phyloP scores from a whole-genome alignment of 64 coral and sea anemone genomes.

The Cladopsammia gracilis region DNA sequence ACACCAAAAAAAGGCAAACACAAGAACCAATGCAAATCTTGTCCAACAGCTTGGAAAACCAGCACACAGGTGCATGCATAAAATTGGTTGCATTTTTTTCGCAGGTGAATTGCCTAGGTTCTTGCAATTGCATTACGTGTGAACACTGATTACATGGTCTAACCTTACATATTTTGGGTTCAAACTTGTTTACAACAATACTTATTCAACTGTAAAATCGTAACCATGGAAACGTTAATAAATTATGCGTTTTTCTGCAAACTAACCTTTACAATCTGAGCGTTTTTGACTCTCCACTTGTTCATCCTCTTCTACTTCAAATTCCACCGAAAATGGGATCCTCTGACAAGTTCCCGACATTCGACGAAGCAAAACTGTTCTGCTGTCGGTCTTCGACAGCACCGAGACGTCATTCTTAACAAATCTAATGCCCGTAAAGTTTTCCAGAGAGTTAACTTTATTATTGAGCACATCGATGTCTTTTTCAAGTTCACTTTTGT shows the following conservation, averaged over 20 bases:
- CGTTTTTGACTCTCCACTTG: not conserved
- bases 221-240: not conserved
- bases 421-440: conserved; percentile 53
- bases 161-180: too few relatives aligned
- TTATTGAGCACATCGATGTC: conserved; percentile 16
- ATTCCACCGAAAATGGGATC: conserved; percentile 45
- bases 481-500: conserved; percentile 30
- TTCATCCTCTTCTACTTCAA: conserved; percentile 38
- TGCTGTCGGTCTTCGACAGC: conserved; percentile 2
- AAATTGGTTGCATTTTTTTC: too few relatives aligned
- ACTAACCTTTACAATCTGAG: not conserved
- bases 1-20: too few relatives aligned
- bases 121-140: too few relatives aligned
- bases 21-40: too few relatives aligned
- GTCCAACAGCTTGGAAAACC: too few relatives aligned
- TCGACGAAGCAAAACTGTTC: not conserved
- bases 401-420: not conserved
- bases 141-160: too few relatives aligned
- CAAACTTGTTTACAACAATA: too few relatives aligned
- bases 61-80: too few relatives aligned
- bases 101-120: too few relatives aligned
- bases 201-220: too few relatives aligned
- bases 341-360: conserved; percentile 21
- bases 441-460: conserved; percentile 59
- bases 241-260: not conserved